These are phyloP conservation scores for Austrolebias charrua DNA, from an alignment of 2,797 vertebrate species.

Conservation along the genomic window DNA sequence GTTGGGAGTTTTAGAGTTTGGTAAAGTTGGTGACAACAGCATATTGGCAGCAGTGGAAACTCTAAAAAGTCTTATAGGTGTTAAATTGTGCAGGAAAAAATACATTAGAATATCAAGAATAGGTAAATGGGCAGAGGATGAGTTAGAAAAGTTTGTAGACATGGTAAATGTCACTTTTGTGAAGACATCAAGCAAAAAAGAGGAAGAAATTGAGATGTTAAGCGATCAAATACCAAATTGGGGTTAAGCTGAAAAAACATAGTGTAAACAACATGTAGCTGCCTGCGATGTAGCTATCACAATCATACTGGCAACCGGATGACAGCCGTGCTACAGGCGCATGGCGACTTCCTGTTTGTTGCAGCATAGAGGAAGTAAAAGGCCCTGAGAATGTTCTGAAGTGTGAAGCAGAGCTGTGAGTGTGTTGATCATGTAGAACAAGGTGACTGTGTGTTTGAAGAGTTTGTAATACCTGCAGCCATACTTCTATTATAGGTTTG, in stretches of 20 bases:
- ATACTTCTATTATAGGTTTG: too few species aligned
- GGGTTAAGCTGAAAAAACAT: background rate
- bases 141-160: background rate
- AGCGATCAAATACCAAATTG: background rate
- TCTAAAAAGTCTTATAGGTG: background rate
- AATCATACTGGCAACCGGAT: slow-evolving; percentile 82
- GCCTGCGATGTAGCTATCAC: slow-evolving; percentile 32
- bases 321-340: slow-evolving; percentile 73
- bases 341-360: slow-evolving; percentile 77
- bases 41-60: background rate
- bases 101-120: background rate
- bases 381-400: slow-evolving; percentile 31
- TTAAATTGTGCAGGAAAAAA: background rate
- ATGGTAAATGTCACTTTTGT: background rate
- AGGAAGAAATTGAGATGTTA: slow-evolving; percentile 4
- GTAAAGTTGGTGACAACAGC: too few species aligned
- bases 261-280: slow-evolving; percentile 4
- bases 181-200: background rate
- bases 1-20: background rate
- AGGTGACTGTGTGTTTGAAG: background rate
- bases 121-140: background rate
- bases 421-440: slow-evolving; percentile 1
- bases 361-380: slow-evolving; percentile 66
- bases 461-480: too few species aligned
- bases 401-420: slow-evolving; percentile 10